Evolutionary conservation across 2,113 vertebrate genomes (phyloP).

Genomic region (Zosterops pallidus): DNA sequence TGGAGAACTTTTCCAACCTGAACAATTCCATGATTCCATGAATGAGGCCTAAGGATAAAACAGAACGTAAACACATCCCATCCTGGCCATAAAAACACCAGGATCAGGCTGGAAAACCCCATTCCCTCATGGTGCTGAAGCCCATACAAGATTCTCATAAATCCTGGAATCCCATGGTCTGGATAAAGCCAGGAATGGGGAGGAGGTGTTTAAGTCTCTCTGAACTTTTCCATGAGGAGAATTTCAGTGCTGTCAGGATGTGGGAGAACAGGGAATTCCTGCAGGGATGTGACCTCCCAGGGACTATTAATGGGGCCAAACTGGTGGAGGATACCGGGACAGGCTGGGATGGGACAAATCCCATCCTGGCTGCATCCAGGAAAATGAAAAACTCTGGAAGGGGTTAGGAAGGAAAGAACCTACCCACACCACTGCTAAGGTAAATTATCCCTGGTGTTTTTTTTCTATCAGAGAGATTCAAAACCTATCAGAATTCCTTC

Average conservation of each 20-base stretch:
- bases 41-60: not conserved
- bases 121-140: accelerated
- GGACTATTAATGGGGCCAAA: not conserved
- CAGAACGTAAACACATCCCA: not conserved
- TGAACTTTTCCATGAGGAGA: not conserved
- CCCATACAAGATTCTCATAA: not conserved
- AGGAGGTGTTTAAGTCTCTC: not conserved
- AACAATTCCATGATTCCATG: not conserved
- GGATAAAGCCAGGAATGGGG: not conserved
- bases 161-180: not conserved
- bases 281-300: not conserved
- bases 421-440: not conserved
- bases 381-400: accelerated
- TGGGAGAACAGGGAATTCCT: not conserved
- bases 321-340: not conserved
- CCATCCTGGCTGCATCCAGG: not conserved
- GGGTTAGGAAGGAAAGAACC: not conserved
- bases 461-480: not conserved
- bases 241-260: not conserved
- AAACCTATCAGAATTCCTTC: not conserved
- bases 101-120: not conserved
- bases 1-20: not conserved
- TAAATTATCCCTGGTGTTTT: not conserved
- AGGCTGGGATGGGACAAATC: not conserved
- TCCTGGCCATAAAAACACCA: not conserved